phyloP scores from a whole-genome alignment of 1,140 invertebrate genomes.

The Aleiodes sp. region DNA sequence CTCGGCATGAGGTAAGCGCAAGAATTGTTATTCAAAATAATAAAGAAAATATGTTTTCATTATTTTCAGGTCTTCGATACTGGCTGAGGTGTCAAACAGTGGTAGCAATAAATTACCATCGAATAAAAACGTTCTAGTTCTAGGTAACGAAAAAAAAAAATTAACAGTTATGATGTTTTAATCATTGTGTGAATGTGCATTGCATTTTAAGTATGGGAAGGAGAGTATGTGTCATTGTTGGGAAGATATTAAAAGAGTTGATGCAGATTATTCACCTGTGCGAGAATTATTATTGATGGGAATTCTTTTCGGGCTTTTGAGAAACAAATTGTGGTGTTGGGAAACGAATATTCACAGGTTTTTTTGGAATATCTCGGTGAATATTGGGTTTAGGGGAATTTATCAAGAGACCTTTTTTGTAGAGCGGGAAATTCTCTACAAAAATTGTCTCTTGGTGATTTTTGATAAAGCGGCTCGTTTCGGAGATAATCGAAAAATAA shows the following conservation, averaged over 20 bases:
- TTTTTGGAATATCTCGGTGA: no score
- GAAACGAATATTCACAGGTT: no score
- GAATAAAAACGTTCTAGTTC: slow-evolving; percentile 90
- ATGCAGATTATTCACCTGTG: not conserved
- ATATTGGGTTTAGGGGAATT: no score
- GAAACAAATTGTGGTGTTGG: no score
- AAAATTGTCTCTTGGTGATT: no score
- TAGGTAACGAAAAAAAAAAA: slow-evolving; percentile 68
- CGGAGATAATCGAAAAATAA: no score
- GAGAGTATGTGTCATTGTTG: slow-evolving; percentile 17
- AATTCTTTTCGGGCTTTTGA: no score
- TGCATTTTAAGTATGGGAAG: slow-evolving; percentile 5
- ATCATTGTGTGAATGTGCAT: not conserved
- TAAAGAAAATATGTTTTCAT: slow-evolving; percentile 25
- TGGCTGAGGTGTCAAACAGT: slow-evolving; percentile 93
- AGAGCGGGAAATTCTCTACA: no score
- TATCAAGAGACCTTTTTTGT: no score
- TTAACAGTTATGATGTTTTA: not conserved
- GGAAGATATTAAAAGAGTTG: not conserved
- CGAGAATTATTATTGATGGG: not conserved
- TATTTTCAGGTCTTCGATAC: slow-evolving; percentile 84
- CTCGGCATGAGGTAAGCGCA: slow-evolving; percentile 20
- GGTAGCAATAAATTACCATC: slow-evolving; percentile 92
- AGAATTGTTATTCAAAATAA: slow-evolving; percentile 14
- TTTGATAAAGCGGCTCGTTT: no score